phyloP scores from a whole-genome alignment of 2,113 vertebrate genomes.

The Lepus timidus region DNA sequence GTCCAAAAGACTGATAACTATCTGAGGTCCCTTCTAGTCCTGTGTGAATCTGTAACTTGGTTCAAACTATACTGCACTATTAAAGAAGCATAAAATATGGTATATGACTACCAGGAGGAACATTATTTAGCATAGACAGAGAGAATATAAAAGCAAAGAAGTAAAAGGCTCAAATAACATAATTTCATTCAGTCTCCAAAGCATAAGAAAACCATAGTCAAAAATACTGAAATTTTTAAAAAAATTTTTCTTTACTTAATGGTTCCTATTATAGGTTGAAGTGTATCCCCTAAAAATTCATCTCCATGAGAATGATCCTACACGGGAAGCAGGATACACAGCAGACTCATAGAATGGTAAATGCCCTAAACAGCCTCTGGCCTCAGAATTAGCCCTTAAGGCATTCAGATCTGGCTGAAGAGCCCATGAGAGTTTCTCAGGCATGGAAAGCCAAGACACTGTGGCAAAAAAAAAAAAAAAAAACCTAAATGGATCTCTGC shows the following conservation, averaged over 20 bases:
- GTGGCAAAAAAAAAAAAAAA: too few relatives aligned
- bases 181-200: constrained; percentile 47
- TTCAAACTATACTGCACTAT: background rate
- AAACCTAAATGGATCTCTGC: too few relatives aligned
- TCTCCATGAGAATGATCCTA: background rate
- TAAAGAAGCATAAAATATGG: background rate
- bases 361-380: too few relatives aligned
- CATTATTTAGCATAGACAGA: constrained; percentile 31
- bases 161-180: background rate
- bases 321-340: too few relatives aligned
- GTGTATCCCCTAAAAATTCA: background rate
- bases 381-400: too few relatives aligned
- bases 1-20: constrained; percentile 6
- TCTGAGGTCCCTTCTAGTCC: background rate
- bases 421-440: too few relatives aligned
- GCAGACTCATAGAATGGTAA: too few relatives aligned
- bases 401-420: too few relatives aligned
- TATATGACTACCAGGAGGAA: background rate
- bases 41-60: constrained; percentile 14
- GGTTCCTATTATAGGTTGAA: background rate
- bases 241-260: constrained; percentile 3
- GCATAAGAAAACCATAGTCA: constrained; percentile 24
- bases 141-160: constrained; percentile 11
- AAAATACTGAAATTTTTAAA: background rate
- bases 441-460: too few relatives aligned